Conservation (phyloP, 2,888 invertebrate genomes). For the Drosophila monieri region DNA sequence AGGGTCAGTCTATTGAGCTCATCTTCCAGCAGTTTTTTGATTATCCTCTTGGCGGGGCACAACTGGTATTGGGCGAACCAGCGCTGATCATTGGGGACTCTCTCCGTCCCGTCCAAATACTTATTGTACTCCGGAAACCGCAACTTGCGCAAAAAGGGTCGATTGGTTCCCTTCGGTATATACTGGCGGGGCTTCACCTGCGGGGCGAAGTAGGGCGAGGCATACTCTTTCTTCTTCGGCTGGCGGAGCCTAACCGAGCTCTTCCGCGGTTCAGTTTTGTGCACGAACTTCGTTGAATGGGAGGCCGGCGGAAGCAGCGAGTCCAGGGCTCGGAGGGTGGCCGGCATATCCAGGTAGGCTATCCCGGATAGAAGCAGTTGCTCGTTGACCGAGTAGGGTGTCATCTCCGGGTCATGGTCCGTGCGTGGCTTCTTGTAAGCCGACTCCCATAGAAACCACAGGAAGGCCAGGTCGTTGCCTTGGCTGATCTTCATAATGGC, state of each 20-base stretch:
- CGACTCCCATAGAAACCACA: constrained; percentile 82
- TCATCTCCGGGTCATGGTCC: background rate
- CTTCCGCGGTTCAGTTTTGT: background rate
- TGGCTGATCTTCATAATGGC: constrained; percentile 71
- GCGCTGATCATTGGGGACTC: constrained; percentile 54
- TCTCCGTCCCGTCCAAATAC: constrained; percentile 33
- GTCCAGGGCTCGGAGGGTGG: constrained; percentile 81
- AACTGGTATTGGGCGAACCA: constrained; percentile 62
- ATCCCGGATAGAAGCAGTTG: constrained; percentile 81
- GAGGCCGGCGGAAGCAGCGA: constrained; percentile 71
- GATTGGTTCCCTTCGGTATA: background rate
- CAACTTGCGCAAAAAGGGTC: background rate
- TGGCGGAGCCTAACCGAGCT: background rate
- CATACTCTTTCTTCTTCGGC: accelerated
- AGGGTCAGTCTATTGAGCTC: constrained; percentile 38
- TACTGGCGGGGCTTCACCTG: constrained; percentile 42
- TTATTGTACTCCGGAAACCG: constrained; percentile 17
- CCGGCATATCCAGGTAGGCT: constrained; percentile 80
- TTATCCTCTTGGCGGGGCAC: constrained; percentile 49
- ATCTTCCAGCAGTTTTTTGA: constrained; percentile 44
- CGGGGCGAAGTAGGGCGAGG: constrained; percentile 41
- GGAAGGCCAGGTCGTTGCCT: constrained; percentile 82
- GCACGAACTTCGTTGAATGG: constrained; percentile 38
- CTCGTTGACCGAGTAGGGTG: constrained; percentile 72
- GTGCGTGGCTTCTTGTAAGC: constrained; percentile 61